A percentile compares a stretch with the other conserved stretches of the same genome.
Conservation (phyloP, 1,140 invertebrate genomes). For the Drosophila sechellia region DNA sequence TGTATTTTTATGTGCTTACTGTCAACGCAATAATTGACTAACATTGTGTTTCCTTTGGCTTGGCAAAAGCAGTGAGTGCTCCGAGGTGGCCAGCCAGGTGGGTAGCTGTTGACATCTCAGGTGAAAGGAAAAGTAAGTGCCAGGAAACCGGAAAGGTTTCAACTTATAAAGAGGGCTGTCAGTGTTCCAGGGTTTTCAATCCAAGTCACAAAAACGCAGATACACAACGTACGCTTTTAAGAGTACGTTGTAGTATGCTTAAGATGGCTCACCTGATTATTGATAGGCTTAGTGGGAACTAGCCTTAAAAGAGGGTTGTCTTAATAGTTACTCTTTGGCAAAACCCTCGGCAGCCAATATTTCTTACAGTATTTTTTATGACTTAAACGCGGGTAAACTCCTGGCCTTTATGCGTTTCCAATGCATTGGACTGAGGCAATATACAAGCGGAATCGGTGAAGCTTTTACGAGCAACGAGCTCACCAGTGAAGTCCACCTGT, state of each 20-base stretch:
- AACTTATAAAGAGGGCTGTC: slow-evolving; percentile 1
- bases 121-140: slow-evolving; percentile 57
- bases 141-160: slow-evolving; percentile 13
- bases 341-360: slow-evolving; percentile 11
- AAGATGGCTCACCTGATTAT: background rate
- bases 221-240: no score
- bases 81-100: slow-evolving; percentile 18
- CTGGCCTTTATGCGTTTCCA: slow-evolving; percentile 69
- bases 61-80: background rate
- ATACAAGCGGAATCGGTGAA: slow-evolving; percentile 44
- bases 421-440: slow-evolving; percentile 51
- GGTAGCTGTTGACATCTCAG: slow-evolving; percentile 48
- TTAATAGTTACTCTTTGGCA: background rate
- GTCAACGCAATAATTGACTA: slow-evolving; percentile 77
- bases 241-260: no score
- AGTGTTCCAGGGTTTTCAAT: background rate
- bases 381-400: slow-evolving; percentile 40
- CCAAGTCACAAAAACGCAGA: background rate
- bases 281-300: background rate
- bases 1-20: slow-evolving; percentile 74
- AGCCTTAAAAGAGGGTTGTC: background rate
- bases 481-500: slow-evolving; percentile 65
- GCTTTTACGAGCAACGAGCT: slow-evolving; percentile 69
- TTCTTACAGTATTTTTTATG: slow-evolving; percentile 36
- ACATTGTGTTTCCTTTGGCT: slow-evolving; percentile 39